A percentile compares a stretch with the other conserved stretches of the same genome.
phyloP scores from a whole-genome alignment of 2,888 invertebrate species.

The Mongoloraphidia duomilia region DNA sequence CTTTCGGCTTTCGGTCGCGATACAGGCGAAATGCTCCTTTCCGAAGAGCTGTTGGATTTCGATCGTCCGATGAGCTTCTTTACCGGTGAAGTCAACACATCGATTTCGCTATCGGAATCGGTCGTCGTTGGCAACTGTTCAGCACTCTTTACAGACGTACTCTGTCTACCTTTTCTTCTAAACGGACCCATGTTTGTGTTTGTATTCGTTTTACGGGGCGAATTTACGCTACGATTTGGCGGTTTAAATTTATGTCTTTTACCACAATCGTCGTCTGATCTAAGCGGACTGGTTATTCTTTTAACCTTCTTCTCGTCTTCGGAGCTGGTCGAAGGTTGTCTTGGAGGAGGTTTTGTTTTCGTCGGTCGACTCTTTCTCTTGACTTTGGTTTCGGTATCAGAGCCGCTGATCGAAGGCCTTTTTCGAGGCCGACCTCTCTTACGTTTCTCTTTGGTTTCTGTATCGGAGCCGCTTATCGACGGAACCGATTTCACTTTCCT shows the following conservation, averaged over 20 bases:
- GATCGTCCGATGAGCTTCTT: constrained; percentile 12
- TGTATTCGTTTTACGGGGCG: constrained; percentile 19
- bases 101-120: constrained; percentile 28
- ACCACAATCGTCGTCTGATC: constrained; percentile 15
- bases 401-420: constrained; percentile 20
- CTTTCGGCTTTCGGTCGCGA: constrained; percentile 15
- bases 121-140: constrained; percentile 23
- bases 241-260: constrained; percentile 12
- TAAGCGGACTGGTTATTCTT: constrained; percentile 12
- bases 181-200: constrained; percentile 20
- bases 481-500: constrained; percentile 26
- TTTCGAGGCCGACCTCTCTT: constrained; percentile 19
- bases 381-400: constrained; percentile 20
- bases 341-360: constrained; percentile 8
- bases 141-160: constrained; percentile 25
- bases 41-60: constrained; percentile 18
- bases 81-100: constrained; percentile 21
- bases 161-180: constrained; percentile 29
- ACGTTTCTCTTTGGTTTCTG: constrained; percentile 15
- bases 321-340: constrained; percentile 6
- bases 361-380: constrained; percentile 16
- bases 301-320: constrained; percentile 15
- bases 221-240: constrained; percentile 21
- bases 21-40: constrained; percentile 7
- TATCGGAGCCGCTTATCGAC: constrained; percentile 9